Percentiles rank a stretch among this genome's conserved stretches.
Conservation (phyloP, 2,113 vertebrate species). For the Lamprologus tigripictilis region DNA sequence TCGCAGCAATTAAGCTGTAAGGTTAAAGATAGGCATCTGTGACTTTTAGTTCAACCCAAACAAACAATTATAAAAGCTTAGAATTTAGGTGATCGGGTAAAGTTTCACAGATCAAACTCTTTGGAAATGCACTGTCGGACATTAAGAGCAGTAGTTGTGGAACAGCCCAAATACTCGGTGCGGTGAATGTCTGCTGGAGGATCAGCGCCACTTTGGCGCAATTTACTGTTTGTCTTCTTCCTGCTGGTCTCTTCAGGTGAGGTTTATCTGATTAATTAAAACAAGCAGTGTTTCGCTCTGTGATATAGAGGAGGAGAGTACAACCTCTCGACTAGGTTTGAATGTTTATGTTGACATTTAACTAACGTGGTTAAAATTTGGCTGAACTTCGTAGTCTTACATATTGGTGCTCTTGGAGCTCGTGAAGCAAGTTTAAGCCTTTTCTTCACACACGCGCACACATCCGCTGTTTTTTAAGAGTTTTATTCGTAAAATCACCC, state of each 20-base stretch:
- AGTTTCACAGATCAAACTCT: neutral
- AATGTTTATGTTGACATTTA: neutral
- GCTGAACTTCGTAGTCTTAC: neutral
- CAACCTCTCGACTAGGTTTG: neutral
- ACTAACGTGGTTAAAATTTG: rapidly evolving
- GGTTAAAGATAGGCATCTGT: rapidly evolving
- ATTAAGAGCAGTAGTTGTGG: neutral
- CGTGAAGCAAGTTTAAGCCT: rapidly evolving
- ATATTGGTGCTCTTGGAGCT: neutral
- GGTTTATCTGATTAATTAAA: neutral
- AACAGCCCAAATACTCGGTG: neutral
- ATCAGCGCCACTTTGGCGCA: neutral
- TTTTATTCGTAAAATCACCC: neutral
- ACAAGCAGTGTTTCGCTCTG: rapidly evolving
- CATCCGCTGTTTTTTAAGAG: neutral
- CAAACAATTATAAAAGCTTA: rapidly evolving
- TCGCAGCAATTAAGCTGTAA: neutral
- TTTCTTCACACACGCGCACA: neutral
- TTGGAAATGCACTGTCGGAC: neutral
- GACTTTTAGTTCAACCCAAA: neutral
- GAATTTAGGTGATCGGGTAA: rapidly evolving
- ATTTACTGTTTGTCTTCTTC: neutral
- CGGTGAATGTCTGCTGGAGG: neutral
- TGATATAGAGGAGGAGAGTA: rapidly evolving
- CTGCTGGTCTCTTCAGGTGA: neutral